Evolutionary conservation across 2,113 vertebrate genomes (phyloP), one percentile per base, ranked within the genome.

Genomic region (Myxocyprinus asiaticus): DNA sequence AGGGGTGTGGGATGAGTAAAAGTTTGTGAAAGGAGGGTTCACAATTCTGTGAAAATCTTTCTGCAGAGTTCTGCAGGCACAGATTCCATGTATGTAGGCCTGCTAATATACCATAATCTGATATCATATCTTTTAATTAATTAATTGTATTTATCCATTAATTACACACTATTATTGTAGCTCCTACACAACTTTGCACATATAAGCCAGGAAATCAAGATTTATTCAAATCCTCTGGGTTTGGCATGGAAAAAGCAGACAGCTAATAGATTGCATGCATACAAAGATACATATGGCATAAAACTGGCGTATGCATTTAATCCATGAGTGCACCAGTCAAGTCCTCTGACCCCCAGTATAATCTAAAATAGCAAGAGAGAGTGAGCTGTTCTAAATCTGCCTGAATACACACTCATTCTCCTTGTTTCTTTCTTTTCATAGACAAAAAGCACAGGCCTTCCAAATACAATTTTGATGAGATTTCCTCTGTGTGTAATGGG

Each of bases 391-490:
- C 42, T 72, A 56, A 58, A 72, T 15, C n/a, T n/a, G n/a, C n/a
- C 69, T 72, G 53, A n/a, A n/a, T n/a, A n/a, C n/a, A 58, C 14
- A 58, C 14, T 58, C 9, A 47, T 59, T 72, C n/a, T n/a, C n/a
- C n/a, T n/a, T n/a, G n/a, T n/a, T 67, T 45, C 45, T 45, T 15
- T 14, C 45, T 72, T 59, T 42, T 10, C 4, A 3, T 72, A 7
- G 53, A n/a, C 42, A 59, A 33, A 43, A 1, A 33, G 14, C 43
- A 55, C 4, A 0, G 10, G 33, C 22, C 80, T 59, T 80, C 76
- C 67, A 86, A 85, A 84, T 87, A 82, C 83, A 81, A n/a, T 87
- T 90, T 83, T 88, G 84, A 91, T 83, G 81, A 88, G 89, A 92
- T 91, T 90, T 89, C 42, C 69, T 14, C 10, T n/a, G 64, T 74